These are phyloP conservation scores for Neoniphon sammara DNA, from an alignment of 2,797 vertebrate species.

Conservation along the genomic window DNA sequence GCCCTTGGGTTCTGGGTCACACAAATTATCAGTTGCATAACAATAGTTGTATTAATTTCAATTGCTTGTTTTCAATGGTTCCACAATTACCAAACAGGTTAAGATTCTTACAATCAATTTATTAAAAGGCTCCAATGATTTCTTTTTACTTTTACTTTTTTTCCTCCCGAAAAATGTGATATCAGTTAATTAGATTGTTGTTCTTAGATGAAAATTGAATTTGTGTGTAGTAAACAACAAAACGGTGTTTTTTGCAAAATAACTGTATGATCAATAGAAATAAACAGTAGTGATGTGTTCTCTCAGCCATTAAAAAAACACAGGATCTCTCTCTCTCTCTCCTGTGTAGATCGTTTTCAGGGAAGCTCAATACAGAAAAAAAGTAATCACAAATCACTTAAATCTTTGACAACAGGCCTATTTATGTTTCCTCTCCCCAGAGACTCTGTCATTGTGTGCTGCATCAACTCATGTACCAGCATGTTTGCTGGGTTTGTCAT, in stretches of 20 bases:
- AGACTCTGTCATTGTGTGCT: conserved; percentile 97
- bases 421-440: conserved; percentile 81
- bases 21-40: conserved; percentile 68
- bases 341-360: conserved; percentile 25
- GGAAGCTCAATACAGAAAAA: conserved; percentile 25
- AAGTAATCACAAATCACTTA: conserved; percentile 44
- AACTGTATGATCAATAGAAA: conserved; percentile 26
- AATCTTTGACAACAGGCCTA: conserved; percentile 60
- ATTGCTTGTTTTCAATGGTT: conserved; percentile 36
- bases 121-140: not conserved
- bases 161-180: too few relatives aligned
- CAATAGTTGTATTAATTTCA: conserved; percentile 54
- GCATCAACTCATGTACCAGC: conserved; percentile 97
- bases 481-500: conserved; percentile 99
- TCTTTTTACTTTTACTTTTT: not conserved
- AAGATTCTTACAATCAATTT: conserved; percentile 13
- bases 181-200: too few relatives aligned
- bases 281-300: conserved; percentile 22
- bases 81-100: not conserved
- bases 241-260: conserved; percentile 1
- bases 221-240: not conserved
- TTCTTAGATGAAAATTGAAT: too few relatives aligned
- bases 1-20: conserved; percentile 66
- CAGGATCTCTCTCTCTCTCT: conserved; percentile 8
- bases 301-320: conserved; percentile 17